Evolutionary conservation across 2,113 vertebrate species (phyloP).

Genomic region (Patagioenas fasciata): DNA sequence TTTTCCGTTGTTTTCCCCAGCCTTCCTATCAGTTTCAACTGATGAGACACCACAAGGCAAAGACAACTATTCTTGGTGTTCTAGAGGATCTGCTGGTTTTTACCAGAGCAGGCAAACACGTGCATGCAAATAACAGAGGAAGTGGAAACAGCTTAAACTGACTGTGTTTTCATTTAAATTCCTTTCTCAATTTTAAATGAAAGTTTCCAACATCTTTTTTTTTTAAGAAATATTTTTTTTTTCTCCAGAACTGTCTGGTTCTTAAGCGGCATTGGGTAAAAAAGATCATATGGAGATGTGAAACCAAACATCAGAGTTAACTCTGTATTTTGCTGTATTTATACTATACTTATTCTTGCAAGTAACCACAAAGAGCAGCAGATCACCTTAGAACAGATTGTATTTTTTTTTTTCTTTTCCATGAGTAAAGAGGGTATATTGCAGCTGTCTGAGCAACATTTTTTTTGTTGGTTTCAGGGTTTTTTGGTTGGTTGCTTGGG

Average conservation of each 20-base stretch:
- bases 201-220: background rate
- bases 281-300: background rate
- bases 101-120: background rate
- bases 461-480: too few species aligned
- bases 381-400: background rate
- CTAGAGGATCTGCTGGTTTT: background rate
- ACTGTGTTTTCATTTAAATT: background rate
- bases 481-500: too few species aligned
- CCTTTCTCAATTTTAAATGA: background rate
- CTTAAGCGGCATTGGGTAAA: background rate
- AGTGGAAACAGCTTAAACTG: background rate
- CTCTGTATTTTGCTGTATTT: background rate
- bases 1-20: background rate
- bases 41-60: background rate
- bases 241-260: background rate
- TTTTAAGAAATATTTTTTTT: background rate
- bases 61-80: background rate
- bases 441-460: background rate
- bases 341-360: background rate
- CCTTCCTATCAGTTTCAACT: background rate
- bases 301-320: background rate
- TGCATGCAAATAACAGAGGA: background rate
- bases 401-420: background rate
- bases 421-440: background rate
- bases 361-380: background rate